phyloP scores from a whole-genome alignment of 2,797 vertebrate genomes.

The Helicolenus hilgendorfi region DNA sequence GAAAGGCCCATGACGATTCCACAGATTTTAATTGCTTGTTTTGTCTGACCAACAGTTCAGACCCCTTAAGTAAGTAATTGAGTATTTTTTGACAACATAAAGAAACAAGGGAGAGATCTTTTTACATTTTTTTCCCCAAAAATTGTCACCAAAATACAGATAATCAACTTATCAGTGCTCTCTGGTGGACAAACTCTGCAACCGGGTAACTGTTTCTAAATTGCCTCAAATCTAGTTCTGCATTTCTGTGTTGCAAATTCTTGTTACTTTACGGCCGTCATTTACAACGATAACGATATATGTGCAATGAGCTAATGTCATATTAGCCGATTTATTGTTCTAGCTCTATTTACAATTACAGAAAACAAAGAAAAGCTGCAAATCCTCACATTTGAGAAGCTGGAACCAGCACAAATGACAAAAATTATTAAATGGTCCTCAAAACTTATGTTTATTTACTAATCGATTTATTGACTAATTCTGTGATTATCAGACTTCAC shows the following conservation, averaged over 20 bases:
- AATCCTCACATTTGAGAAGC: neutral
- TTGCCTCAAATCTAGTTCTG: neutral
- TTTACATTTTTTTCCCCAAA: neutral
- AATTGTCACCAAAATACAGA: neutral
- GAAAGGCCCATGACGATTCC: neutral
- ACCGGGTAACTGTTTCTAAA: neutral
- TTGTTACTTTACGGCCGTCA: neutral
- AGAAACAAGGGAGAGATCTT: neutral
- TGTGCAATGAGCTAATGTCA: too few relatives aligned
- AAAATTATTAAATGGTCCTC: too few relatives aligned
- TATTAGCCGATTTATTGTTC: too few relatives aligned
- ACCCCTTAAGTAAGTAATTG: neutral
- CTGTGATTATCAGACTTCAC: too few relatives aligned
- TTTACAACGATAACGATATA: neutral
- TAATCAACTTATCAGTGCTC: too few relatives aligned
- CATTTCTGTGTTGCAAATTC: neutral
- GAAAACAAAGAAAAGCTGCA: neutral
- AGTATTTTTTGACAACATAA: neutral
- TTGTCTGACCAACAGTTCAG: neutral
- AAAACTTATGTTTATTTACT: neutral
- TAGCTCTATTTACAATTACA: neutral
- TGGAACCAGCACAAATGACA: neutral
- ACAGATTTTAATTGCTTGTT: neutral
- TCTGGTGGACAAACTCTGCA: neutral
- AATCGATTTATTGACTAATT: neutral